These are phyloP conservation scores for Felis catus DNA, from an alignment of 2,113 vertebrate genomes.

Conservation along the genomic window DNA sequence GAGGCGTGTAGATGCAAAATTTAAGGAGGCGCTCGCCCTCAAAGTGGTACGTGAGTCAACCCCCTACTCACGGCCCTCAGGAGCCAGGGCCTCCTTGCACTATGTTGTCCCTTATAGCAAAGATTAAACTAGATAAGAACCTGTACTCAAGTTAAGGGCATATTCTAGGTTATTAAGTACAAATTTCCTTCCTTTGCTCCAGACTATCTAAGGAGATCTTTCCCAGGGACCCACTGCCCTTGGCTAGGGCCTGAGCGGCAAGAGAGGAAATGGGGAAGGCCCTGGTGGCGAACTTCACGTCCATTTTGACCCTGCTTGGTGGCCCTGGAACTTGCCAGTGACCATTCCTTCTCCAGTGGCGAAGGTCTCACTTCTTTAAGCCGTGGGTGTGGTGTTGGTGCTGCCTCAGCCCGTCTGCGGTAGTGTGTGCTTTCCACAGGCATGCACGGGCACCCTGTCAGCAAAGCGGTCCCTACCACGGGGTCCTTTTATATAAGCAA, in stretches of 20 bases:
- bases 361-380: not conserved
- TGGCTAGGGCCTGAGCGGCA: not conserved
- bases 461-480: not conserved
- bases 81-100: not conserved
- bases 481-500: not conserved
- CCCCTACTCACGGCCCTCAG: not conserved
- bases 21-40: not conserved
- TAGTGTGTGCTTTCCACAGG: not conserved
- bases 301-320: not conserved
- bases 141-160: not conserved
- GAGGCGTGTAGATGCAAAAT: not conserved
- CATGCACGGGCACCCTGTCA: not conserved
- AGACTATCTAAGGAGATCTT: not conserved
- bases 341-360: not conserved
- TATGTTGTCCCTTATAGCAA: not conserved
- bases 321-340: not conserved
- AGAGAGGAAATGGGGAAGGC: not conserved
- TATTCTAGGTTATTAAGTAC: not conserved
- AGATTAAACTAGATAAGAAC: not conserved
- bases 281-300: not conserved
- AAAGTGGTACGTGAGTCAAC: rapidly evolving
- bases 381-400: not conserved
- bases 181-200: not conserved
- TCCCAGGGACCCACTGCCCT: not conserved
- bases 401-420: not conserved